Conservation (phyloP, 2,797 vertebrate genomes). For the Synanceia verrucosa region DNA sequence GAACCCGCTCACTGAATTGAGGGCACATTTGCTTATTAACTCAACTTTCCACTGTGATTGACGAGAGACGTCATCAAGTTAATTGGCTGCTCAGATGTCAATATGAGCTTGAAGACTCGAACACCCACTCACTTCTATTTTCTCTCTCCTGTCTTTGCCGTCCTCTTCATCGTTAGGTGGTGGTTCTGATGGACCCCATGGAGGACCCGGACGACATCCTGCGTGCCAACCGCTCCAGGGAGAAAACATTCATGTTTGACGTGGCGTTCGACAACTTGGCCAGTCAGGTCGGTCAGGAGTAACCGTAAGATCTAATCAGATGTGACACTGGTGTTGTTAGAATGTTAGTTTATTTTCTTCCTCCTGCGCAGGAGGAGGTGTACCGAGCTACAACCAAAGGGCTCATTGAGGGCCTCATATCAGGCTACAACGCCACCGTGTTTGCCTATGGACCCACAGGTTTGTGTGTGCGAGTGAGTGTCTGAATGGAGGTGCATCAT, state of each 20-base stretch:
- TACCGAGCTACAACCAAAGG: conserved; percentile 90
- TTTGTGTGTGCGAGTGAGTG: conserved; percentile 58
- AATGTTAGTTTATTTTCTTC: neutral
- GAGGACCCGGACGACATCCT: conserved; percentile 90
- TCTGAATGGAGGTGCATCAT: conserved; percentile 14
- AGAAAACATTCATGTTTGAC: conserved; percentile 93
- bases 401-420: conserved; percentile 90
- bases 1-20: neutral
- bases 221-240: conserved; percentile 88
- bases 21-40: conserved; percentile 11
- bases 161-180: conserved; percentile 80
- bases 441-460: conserved; percentile 96
- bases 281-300: conserved; percentile 79
- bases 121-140: neutral
- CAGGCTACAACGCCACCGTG: conserved; percentile 93
- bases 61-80: conserved; percentile 2
- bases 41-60: conserved; percentile 4
- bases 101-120: neutral
- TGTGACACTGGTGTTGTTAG: neutral
- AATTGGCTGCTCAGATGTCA: neutral
- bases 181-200: conserved; percentile 93
- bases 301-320: neutral
- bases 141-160: neutral
- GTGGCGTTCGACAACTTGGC: conserved; percentile 90
- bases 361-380: conserved; percentile 86